Base-by-base conservation (phyloP, 2,888 invertebrate species). In the Amphipyra berbera region DNA sequence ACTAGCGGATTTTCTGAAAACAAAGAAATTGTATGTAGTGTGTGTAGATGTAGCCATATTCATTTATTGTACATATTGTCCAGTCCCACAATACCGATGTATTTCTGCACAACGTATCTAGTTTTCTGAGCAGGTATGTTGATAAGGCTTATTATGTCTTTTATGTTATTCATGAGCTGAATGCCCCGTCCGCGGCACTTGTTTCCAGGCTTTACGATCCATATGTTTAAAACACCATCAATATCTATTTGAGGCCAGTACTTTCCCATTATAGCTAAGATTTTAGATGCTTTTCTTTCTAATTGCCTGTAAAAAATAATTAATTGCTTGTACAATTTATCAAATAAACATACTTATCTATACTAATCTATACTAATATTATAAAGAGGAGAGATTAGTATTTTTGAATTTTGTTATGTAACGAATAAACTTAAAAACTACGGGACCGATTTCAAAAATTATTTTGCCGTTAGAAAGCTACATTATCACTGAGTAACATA, bases 181-280 rank as follows among this genome's bases (percentile, higher is more conserved):
- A 99, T 99, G 52, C 99, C 99, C 82, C 98, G 96, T 0, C 99
- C 99, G 9, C 99, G 96, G 77, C 98, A 98, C 87, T 98, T 98
- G 80, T 98, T 98, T 0, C 98, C 98, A 0, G 99, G 99, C 88
- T 99, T 99, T 63, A 99, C 96, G 70, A 99, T 99, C 99, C 99
- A 99, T 75, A 98, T 96, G 89, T 99, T 99, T 62, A 96, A 95
- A 64, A 96, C 96, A 0, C 99, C 99, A 87, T 99, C 99, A 73
- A 97, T 95, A 38, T 97, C 96, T 75, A 97, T 96, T 86, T 98
- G 98, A 0, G 98, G 98, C 97, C 98, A 98, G 84, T 95, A 96
- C 61, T 95, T 96, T 13, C 95, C 93, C 79, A 98, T 95, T 46
- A 96, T 95, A 14, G 96, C 95, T 58, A 98, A 88, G 41, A 97